Evolutionary conservation across 2,888 invertebrate species (phyloP).

Genomic region (Mesorhabditis sp.): DNA sequence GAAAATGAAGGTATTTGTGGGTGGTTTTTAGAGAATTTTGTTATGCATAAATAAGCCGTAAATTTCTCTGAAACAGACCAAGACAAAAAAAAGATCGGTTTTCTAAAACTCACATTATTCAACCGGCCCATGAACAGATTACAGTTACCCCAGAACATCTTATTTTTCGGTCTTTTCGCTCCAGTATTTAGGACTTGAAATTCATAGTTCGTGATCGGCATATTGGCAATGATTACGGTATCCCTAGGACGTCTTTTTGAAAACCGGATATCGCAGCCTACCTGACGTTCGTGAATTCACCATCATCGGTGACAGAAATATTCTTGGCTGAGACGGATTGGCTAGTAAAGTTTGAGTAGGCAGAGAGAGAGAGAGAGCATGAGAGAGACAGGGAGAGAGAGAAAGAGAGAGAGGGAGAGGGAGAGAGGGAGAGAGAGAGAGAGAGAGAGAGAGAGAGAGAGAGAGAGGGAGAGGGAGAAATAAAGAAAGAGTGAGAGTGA

Average conservation of each 20-base stretch:
- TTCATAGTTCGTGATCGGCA: neutral
- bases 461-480: no score
- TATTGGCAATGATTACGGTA: neutral
- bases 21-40: no score
- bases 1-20: neutral
- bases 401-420: no score
- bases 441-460: no score
- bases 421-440: no score
- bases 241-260: neutral
- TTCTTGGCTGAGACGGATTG: neutral
- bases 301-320: neutral
- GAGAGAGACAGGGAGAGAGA: no score
- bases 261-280: neutral
- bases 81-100: no score
- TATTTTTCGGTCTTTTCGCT: neutral
- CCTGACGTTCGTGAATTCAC: neutral
- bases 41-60: no score
- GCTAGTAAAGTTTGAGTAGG: neutral
- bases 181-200: neutral
- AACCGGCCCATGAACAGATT: neutral
- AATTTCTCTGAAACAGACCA: no score
- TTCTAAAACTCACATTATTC: neutral
- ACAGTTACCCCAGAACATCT: constrained; percentile 1
- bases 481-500: no score
- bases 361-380: no score